A percentile compares a stretch with the other conserved stretches of the same genome.
Evolutionary conservation across 2,888 invertebrate species (phyloP).

Genomic region (Cyclophora punctaria): DNA sequence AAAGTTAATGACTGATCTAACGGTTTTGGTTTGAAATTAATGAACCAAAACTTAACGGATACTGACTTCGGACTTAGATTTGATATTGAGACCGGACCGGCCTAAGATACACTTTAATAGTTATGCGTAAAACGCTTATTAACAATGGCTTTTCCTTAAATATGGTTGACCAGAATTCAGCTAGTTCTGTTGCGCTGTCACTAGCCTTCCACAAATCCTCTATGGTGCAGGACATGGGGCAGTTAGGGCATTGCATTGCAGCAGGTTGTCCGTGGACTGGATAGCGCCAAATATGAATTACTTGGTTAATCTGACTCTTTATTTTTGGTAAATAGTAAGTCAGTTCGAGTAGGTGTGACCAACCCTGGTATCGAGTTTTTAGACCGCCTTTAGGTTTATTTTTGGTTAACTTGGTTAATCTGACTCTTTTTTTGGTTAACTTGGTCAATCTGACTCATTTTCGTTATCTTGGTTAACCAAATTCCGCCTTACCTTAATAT

Average conservation of each 20-base stretch:
- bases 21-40: too few species aligned
- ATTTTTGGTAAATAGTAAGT: too few species aligned
- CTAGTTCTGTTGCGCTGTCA: constrained; percentile 10
- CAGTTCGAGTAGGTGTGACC: too few species aligned
- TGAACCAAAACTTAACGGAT: too few species aligned
- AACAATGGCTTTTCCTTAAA: too few species aligned
- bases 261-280: constrained; percentile 33
- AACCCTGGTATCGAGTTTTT: neutral
- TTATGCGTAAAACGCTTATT: too few species aligned
- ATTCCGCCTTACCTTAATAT: constrained; percentile 30
- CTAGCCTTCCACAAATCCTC: constrained; percentile 28
- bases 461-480: neutral
- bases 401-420: neutral
- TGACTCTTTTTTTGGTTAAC: neutral
- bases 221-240: constrained; percentile 25
- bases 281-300: neutral
- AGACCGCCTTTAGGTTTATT: neutral
- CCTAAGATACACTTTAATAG: too few species aligned
- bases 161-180: too few species aligned
- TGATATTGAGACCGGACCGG: too few species aligned
- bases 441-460: too few species aligned
- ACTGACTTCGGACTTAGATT: too few species aligned
- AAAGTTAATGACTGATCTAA: too few species aligned
- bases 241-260: constrained; percentile 48
- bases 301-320: neutral